phyloP scores from a whole-genome alignment of 2,113 vertebrate genomes.

The Baryphthengus martii region DNA sequence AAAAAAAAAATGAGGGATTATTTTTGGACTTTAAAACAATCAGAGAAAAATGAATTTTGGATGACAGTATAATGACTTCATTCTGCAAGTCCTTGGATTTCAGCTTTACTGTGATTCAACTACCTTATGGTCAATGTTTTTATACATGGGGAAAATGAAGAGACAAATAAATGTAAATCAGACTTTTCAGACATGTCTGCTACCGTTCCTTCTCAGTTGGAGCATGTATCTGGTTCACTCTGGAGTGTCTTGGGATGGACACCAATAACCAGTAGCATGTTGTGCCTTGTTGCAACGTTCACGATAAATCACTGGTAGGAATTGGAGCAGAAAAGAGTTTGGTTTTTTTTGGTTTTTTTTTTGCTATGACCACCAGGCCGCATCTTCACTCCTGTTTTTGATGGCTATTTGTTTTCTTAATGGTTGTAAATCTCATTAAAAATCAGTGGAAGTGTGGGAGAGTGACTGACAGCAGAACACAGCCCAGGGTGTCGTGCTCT shows the following conservation, averaged over 20 bases:
- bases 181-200: neutral
- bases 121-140: neutral
- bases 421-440: constrained; percentile 13
- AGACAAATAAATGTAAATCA: neutral
- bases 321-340: neutral
- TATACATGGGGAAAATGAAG: neutral
- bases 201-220: neutral
- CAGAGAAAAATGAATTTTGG: neutral
- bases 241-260: neutral
- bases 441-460: neutral
- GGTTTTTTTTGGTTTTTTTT: no score
- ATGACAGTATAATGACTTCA: neutral
- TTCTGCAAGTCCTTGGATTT: neutral
- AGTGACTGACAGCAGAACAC: constrained; percentile 6
- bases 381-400: neutral
- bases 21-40: neutral
- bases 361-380: neutral
- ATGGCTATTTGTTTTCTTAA: neutral
- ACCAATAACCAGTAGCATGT: neutral
- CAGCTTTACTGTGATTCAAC: neutral
- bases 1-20: neutral
- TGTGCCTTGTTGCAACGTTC: neutral
- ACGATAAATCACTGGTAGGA: neutral
- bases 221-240: neutral
- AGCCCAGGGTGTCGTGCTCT: neutral